A percentile compares a stretch with the other conserved stretches of the same genome.
Conservation (phyloP, 2,797 vertebrate species). For the Poeciliopsis presidionis region DNA sequence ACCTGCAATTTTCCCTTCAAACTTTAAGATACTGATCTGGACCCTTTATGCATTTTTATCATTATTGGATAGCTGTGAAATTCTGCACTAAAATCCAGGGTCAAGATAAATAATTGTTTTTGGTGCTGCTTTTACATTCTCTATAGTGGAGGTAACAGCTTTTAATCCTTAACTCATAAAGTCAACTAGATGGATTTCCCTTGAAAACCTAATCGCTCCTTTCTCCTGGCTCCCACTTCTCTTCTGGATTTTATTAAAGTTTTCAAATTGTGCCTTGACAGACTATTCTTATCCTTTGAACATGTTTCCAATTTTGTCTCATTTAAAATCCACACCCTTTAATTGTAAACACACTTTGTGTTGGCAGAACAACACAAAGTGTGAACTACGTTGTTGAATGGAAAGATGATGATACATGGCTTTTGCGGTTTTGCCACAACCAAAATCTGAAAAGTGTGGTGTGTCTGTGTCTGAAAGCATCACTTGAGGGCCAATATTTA, state of each 20-base stretch:
- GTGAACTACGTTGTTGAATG: not conserved
- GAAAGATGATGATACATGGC: not conserved
- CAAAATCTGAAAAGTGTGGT: not conserved
- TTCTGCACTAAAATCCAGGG: not conserved
- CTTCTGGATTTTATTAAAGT: not conserved
- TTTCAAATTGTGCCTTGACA: not conserved
- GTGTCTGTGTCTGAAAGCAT: not conserved
- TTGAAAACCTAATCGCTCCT: not conserved
- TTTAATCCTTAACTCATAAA: not conserved
- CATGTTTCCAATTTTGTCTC: not conserved
- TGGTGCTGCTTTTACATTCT: not conserved
- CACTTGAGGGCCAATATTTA: not conserved
- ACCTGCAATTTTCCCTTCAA: slow-evolving; percentile 40
- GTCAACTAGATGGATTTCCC: not conserved
- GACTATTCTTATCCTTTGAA: not conserved
- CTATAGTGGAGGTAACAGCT: not conserved
- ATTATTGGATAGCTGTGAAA: not conserved
- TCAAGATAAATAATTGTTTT: not conserved
- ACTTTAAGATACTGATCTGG: not conserved
- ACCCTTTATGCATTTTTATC: not conserved
- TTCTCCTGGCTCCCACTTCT: not conserved
- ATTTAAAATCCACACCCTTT: not conserved
- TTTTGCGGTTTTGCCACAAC: not conserved
- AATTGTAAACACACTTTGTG: not conserved
- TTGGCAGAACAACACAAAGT: not conserved